Evolutionary conservation across 2,797 vertebrate genomes (phyloP).

Genomic region (Pseudomugil gertrudae): DNA sequence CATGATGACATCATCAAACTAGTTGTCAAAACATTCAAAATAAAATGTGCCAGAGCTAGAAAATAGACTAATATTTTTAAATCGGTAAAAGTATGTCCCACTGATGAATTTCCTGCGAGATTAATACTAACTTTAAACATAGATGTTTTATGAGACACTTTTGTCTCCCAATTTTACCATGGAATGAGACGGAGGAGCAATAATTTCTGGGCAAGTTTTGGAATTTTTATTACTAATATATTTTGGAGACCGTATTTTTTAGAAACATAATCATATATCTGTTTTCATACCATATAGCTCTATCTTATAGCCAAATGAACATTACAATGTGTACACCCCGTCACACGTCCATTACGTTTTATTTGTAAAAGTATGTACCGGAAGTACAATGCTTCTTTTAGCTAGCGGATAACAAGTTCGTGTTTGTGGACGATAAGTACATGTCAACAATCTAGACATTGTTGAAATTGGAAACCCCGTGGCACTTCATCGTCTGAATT

Average conservation of each 20-base stretch:
- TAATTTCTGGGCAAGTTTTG: not conserved
- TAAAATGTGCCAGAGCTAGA: slow-evolving; percentile 19
- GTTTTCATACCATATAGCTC: no score
- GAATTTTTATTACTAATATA: not conserved
- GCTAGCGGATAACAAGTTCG: slow-evolving; percentile 35
- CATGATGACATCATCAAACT: not conserved
- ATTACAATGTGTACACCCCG: no score
- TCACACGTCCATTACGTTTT: slow-evolving; percentile 1
- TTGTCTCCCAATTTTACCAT: not conserved
- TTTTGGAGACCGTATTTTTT: not conserved
- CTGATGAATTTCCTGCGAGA: no score
- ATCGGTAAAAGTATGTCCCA: not conserved
- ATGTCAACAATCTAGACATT: slow-evolving; percentile 56
- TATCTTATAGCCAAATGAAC: no score
- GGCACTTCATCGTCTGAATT: slow-evolving; percentile 9
- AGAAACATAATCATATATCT: not conserved
- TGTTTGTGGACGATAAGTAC: slow-evolving; percentile 48
- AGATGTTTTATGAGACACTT: not conserved
- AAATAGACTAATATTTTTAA: no score
- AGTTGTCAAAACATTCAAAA: slow-evolving; percentile 41
- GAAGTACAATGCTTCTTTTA: slow-evolving; percentile 36
- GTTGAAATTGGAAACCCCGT: slow-evolving; percentile 14
- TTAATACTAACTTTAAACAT: not conserved
- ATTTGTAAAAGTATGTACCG: slow-evolving; percentile 50
- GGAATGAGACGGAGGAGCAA: no score